These are phyloP conservation scores for Onychomys leucogaster DNA, from an alignment of 2,797 vertebrate species.

Conservation along the genomic window DNA sequence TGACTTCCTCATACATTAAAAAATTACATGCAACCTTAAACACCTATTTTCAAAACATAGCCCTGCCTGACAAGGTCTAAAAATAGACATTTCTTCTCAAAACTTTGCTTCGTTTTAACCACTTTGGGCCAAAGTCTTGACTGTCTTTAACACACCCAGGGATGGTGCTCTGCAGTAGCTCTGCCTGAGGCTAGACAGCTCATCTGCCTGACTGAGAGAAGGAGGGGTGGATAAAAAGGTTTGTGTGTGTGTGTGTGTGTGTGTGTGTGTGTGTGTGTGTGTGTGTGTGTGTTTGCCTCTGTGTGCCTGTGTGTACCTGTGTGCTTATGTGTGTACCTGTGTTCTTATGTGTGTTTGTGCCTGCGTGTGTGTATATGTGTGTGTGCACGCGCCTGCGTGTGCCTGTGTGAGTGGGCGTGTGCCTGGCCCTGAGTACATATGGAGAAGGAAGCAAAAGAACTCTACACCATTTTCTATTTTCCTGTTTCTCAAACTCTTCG, in stretches of 20 bases:
- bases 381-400: background rate
- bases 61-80: conserved; percentile 76
- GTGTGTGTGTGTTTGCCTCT: no score
- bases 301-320: background rate
- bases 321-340: background rate
- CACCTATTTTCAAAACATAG: conserved; percentile 79
- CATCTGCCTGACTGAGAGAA: conserved; percentile 6
- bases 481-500: background rate
- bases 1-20: conserved; percentile 86
- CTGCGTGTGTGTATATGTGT: background rate
- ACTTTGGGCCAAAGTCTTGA: conserved; percentile 7
- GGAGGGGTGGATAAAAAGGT: background rate
- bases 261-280: no score
- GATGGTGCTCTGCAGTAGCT: background rate
- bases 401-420: background rate
- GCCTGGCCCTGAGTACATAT: background rate
- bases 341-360: no score
- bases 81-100: conserved; percentile 74
- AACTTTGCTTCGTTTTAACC: conserved; percentile 47
- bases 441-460: background rate
- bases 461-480: background rate
- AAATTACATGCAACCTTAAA: conserved; percentile 85
- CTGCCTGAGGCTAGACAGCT: conserved; percentile 14
- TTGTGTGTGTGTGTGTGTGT: background rate
- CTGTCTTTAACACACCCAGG: background rate